Evolutionary conservation across 2,888 invertebrate genomes (phyloP), one percentile per base, ranked within the genome.

Genomic region (Lasioglossum oenotherae): DNA sequence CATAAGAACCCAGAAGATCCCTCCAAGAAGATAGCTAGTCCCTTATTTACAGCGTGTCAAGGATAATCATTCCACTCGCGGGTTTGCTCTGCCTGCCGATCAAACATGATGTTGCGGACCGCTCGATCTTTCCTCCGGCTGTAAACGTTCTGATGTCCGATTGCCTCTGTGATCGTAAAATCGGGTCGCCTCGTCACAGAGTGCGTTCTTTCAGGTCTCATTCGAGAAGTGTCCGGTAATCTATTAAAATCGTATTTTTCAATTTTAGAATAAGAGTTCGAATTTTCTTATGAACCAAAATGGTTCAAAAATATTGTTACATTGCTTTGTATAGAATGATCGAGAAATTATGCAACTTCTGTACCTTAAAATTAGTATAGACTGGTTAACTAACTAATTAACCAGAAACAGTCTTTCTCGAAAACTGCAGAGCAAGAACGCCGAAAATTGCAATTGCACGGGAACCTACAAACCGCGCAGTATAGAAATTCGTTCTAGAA

Each of bases 31-130:
- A 90, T 88, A 91, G 74, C 74, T 16, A 44, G 23, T 64, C 82
- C 77, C 84, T 89, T 91, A 91, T 89, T 90, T 89, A 89, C 87
- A 89, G 81, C 85, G 89, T 76, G 81, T 85, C 87, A 77, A 74
- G 82, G 81, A 80, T 85, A 79, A 91, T 89, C 88, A 76, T 80
- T 82, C 83, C 53, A 38, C 72, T 72, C 74, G 46, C 46, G 27
- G 46, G 46, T 69, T 57, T 44, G n/a, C 57, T 38, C 67, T 16
- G 71, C 19, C 78, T 60, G 44, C 41, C 41, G 67, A 74, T 82
- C 78, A 31, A 73, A 41, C 67, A 31, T 35, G 27, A 6, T 5
- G 74, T 27, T 16, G 49, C 27, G 53, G 23, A 53, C 53, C 64
- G 35, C 46, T 41, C 16, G n/a, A 31, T 41, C 38, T 10, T 27